Conservation (phyloP, 2,888 invertebrate genomes). For the Drosophila kambysellisi region DNA sequence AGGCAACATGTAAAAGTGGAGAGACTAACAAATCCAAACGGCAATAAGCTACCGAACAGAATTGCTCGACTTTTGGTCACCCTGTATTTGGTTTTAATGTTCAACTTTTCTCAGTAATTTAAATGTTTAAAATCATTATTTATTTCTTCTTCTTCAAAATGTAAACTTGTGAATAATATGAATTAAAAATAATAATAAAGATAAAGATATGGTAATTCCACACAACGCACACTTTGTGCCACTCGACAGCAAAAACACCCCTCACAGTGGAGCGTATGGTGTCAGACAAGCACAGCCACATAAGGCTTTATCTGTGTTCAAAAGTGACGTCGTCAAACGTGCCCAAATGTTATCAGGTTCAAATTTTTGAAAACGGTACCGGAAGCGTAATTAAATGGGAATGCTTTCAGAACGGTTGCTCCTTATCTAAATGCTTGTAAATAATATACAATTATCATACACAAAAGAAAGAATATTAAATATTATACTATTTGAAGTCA, state of each 20-base stretch:
- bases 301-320: conserved; percentile 50
- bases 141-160: no score
- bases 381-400: conserved; percentile 23
- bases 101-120: background rate
- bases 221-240: background rate
- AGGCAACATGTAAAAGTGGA: conserved; percentile 6
- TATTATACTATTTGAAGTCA: background rate
- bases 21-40: conserved; percentile 5
- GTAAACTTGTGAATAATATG: background rate
- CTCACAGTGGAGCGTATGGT: background rate
- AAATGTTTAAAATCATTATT: background rate
- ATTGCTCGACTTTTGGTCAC: background rate
- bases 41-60: background rate
- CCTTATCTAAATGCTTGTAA: background rate
- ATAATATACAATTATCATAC: background rate
- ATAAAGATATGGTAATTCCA: background rate
- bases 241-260: background rate
- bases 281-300: conserved; percentile 5
- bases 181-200: background rate
- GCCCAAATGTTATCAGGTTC: conserved; percentile 71
- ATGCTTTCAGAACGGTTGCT: background rate
- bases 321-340: conserved; percentile 58
- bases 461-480: no score
- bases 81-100: background rate
- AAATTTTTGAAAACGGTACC: conserved; percentile 42